Evolutionary conservation across 1,140 invertebrate species (phyloP), one percentile per base, ranked within the genome.

Genomic region (Mylabris phalerata): DNA sequence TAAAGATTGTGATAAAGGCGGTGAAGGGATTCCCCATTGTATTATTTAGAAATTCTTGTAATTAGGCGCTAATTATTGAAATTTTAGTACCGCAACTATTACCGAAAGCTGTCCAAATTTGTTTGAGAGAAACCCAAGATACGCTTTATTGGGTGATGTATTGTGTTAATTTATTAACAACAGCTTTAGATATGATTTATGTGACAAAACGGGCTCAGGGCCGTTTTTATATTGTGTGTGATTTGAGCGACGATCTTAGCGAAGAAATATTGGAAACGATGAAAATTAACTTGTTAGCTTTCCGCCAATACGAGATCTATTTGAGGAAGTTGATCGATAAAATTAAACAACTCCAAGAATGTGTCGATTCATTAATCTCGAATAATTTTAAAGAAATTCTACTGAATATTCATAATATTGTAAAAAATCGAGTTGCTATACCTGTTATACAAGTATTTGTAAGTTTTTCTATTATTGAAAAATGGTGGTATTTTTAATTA

Each of bases 1-100:
- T 63, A 77, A 80, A 63, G 82, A 86, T 66, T 84, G 82, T 57
- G 78, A 81, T 60, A 82, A 82, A 46, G 82, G 82, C 0, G 83
- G 84, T 2, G 80, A 83, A 49, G 80, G 78, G 3, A 86, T 87
- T 64, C 81, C 83, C 41, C 82, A 86, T 66, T 63, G 84, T 86
- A 75, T 7, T 32, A 32, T 7, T 32, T 32, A 4, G 80, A 78
- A 46, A 50, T 56, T 39, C 32, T 2, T 19, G 1, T 19, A 42
- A 42, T 42, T 42, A 42, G 10, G 4, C 38, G 2, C 3, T 48
- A 9, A 13, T 4, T 46, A 40, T 6, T 11, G 11, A 26, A 47
- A 5, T 43, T 70, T 4, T 64, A 86, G 84, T 86, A 46, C 81
- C 83, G 0, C 75, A 73, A 58, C 78, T 84, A 63, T 65, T 85